Base-by-base conservation (phyloP, 1,140 invertebrate species). In the Araneus ventricosus region DNA sequence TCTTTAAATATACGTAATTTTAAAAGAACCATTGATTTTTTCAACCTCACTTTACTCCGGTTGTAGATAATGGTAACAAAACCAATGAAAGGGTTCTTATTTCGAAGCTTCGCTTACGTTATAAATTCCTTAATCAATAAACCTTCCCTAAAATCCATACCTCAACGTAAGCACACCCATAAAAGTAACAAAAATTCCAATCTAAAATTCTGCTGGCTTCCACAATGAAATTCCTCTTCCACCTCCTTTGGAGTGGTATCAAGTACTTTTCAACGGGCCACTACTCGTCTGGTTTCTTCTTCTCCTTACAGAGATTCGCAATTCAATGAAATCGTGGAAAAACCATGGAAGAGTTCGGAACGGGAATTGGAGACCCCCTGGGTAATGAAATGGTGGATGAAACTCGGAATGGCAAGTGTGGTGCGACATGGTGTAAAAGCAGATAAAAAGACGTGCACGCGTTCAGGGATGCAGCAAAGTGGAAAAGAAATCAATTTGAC, bases 311-410 rank as follows among this genome's bases (percentile, higher is more conserved):
- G 24, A 39, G 17, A 24, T 45, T 84, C 37, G 80, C 37, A 84
- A 84, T 84, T 84, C 39, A 52, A 84, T 84, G 80, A 84, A 84
- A 84, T 84, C 80, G 41, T n/a, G 37, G 80, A 20, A 45, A 84
- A 84, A 41, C 80, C 39, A 52, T 84, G 39, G 45, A 84, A 24
- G 22, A n/a, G 22, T 84, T 80, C 30, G 34, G 45, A 84, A 84
- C 45, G n/a, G 80, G 45, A 84, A 45, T 84, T 27, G 45, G 80
- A 84, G 37, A 41, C 80, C 39, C 45, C 80, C 22, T 45, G 80
- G 80, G 80, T 84, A 84, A 84, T 84, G 80, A 84, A 84, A 84
- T 27, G 14, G 37, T 45, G 45, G 80, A 52, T n/a, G 24, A 45
- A 41, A 52, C 45, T 82, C 24, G 39, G 24, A 52, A 41, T 45